Evolutionary conservation across 2,888 invertebrate genomes (phyloP).

Genomic region (Atrina japonica): DNA sequence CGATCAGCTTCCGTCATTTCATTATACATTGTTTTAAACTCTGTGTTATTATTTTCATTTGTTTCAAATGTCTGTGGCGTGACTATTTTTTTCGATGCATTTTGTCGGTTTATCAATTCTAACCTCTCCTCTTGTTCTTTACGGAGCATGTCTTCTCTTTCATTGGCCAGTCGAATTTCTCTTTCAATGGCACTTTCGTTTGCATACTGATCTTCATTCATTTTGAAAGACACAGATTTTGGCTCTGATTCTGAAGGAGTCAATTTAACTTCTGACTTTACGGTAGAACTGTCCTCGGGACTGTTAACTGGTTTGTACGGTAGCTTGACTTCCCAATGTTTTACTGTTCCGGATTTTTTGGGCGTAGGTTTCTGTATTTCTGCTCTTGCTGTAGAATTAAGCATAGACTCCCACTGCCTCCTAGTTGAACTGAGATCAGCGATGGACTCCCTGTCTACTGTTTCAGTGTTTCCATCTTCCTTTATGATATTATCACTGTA

Average conservation of each 20-base stretch:
- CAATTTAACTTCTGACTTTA: constrained; percentile 40
- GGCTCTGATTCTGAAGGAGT: constrained; percentile 42
- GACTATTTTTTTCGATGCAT: constrained; percentile 37
- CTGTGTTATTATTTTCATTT: constrained; percentile 47
- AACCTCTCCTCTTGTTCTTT: constrained; percentile 68
- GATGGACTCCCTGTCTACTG: constrained; percentile 73
- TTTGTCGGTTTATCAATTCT: constrained; percentile 53
- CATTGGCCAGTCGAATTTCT: constrained; percentile 75
- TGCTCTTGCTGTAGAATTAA: constrained; percentile 30
- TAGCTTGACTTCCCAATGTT: constrained; percentile 70
- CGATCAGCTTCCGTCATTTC: constrained; percentile 77
- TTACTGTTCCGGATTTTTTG: constrained; percentile 41
- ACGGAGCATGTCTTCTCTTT: constrained; percentile 71
- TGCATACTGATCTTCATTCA: constrained; percentile 53
- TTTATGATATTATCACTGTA: constrained; percentile 72
- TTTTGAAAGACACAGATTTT: constrained; percentile 48
- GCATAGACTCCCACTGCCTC: constrained; percentile 69
- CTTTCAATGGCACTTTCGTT: constrained; percentile 77
- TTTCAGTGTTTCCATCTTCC: constrained; percentile 66
- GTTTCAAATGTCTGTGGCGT: constrained; percentile 53
- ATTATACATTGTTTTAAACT: constrained; percentile 62
- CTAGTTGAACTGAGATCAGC: constrained; percentile 67
- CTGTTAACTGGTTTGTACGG: constrained; percentile 42
- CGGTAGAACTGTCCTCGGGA: neutral
- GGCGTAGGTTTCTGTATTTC: constrained; percentile 33